A percentile compares a stretch with the other conserved stretches of the same genome.
Evolutionary conservation across 2,113 vertebrate genomes (phyloP).

Genomic region (Phalacrocorax aristotelis): DNA sequence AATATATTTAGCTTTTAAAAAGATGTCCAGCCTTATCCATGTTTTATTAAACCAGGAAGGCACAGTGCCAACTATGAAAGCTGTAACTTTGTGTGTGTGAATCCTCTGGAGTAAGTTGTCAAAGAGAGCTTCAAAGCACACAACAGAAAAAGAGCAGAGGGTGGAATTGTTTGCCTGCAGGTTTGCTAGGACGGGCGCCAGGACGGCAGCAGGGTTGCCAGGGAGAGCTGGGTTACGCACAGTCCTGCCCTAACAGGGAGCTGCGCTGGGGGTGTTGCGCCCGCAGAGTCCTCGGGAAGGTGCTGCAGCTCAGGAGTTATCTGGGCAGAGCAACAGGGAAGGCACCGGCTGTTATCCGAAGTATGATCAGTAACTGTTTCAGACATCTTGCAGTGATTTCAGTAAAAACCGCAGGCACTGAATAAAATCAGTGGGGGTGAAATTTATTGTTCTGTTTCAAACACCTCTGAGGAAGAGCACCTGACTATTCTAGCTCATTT

Average conservation of each 20-base stretch:
- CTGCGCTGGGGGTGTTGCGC: neutral
- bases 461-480: neutral
- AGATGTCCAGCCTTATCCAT: neutral
- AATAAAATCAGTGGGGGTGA: neutral
- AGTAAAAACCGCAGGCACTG: neutral
- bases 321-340: neutral
- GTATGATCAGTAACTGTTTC: neutral
- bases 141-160: neutral
- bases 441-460: neutral
- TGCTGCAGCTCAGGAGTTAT: neutral
- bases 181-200: neutral
- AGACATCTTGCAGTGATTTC: neutral
- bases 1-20: neutral
- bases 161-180: accelerated
- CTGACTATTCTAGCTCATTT: neutral
- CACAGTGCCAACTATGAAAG: neutral
- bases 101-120: neutral
- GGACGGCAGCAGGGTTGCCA: neutral
- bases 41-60: neutral
- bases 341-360: too few relatives aligned
- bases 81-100: neutral
- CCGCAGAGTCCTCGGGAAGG: neutral
- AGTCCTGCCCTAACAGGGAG: too few relatives aligned
- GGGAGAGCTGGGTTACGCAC: too few relatives aligned
- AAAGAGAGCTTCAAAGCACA: neutral